phyloP scores from a whole-genome alignment of 2,888 invertebrate species.

The Andrena minutula region DNA sequence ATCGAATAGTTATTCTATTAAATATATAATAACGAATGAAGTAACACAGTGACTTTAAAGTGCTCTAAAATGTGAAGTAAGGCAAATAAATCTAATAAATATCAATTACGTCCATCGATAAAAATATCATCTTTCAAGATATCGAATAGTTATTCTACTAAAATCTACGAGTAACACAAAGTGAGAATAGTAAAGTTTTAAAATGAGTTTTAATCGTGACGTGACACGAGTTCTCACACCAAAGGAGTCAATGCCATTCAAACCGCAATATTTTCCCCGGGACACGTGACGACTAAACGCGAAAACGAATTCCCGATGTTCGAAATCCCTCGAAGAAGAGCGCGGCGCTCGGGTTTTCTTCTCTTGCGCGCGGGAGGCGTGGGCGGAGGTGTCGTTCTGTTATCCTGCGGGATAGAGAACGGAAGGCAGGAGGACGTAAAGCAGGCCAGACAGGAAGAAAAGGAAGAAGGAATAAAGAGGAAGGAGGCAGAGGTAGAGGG shows the following conservation, averaged over 20 bases:
- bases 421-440: constrained; percentile 65
- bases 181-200: too few species aligned
- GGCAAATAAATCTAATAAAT: too few species aligned
- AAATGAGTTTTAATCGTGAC: too few species aligned
- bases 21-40: neutral
- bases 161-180: too few species aligned
- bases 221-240: too few species aligned
- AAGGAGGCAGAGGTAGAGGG: constrained; percentile 51
- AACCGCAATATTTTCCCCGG: neutral
- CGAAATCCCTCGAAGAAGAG: constrained; percentile 38
- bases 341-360: constrained; percentile 25
- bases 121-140: too few species aligned
- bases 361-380: constrained; percentile 33
- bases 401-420: constrained; percentile 66
- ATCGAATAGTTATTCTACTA: too few species aligned
- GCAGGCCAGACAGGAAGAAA: constrained; percentile 66
- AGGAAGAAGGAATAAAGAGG: constrained; percentile 54
- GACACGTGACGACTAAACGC: neutral
- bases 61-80: neutral
- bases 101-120: too few species aligned
- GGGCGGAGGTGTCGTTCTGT: constrained; percentile 57
- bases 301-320: constrained; percentile 32
- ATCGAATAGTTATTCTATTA: too few species aligned
- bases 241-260: neutral
- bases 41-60: neutral